Percentiles rank a stretch among this genome's conserved stretches.
Evolutionary conservation across 1,140 invertebrate species (phyloP).

Genomic region (Habropoda laboriosa): DNA sequence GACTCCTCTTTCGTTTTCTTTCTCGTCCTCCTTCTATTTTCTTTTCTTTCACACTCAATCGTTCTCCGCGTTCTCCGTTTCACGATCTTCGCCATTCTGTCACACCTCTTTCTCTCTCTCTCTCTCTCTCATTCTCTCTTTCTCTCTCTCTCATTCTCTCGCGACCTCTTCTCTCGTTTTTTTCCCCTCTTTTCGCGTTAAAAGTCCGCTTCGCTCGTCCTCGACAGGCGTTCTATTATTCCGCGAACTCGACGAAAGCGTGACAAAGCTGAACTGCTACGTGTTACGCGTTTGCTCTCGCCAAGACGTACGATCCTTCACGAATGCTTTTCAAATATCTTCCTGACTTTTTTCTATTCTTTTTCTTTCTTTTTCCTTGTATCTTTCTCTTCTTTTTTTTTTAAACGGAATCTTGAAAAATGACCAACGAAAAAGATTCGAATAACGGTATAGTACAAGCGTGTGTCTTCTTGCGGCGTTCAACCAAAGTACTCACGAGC

Average conservation of each 20-base stretch:
- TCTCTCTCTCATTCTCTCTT: too few relatives aligned
- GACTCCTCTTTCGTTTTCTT: constrained; percentile 47
- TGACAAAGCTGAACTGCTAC: constrained; percentile 26
- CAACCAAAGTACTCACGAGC: not conserved
- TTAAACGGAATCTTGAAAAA: not conserved
- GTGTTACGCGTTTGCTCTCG: not conserved
- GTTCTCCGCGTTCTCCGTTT: constrained; percentile 11
- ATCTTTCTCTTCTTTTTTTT: not conserved
- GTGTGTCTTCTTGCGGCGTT: not conserved
- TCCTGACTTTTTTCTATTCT: not conserved
- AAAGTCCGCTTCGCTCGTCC: constrained; percentile 13
- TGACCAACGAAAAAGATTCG: not conserved
- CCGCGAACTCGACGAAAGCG: constrained; percentile 54
- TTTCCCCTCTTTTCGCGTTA: constrained; percentile 4
- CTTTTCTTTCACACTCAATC: not conserved
- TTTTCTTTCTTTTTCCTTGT: too few relatives aligned
- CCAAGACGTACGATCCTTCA: not conserved
- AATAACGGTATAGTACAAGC: constrained; percentile 14
- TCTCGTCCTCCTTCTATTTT: constrained; percentile 5
- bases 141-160: not conserved
- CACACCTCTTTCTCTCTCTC: not conserved
- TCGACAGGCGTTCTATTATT: constrained; percentile 25
- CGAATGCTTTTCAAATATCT: not conserved
- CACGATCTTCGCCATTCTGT: constrained; percentile 11
- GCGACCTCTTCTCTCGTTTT: constrained; percentile 25